These are phyloP conservation scores for Ceramica pisi DNA, from an alignment of 2,888 invertebrate genomes.

Conservation along the genomic window DNA sequence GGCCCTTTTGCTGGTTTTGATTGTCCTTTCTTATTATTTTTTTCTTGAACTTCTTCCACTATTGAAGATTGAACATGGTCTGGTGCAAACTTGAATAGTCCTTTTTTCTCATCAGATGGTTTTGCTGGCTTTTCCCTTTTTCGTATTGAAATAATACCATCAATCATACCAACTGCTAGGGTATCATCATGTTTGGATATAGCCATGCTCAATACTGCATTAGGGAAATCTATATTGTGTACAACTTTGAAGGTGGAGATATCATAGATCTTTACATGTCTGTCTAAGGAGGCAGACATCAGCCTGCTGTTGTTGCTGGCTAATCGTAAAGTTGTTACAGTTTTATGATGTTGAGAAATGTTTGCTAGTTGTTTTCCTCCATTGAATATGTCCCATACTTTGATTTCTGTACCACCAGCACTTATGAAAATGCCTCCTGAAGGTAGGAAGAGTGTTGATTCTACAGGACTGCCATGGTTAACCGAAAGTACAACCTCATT, in stretches of 20 bases:
- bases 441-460: constrained; percentile 96
- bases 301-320: constrained; percentile 95
- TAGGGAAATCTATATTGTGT: constrained; percentile 97
- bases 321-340: constrained; percentile 96
- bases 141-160: constrained; percentile 97
- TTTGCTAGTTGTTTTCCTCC: constrained; percentile 96
- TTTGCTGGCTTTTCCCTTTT: constrained; percentile 92
- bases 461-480: constrained; percentile 97
- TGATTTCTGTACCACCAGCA: constrained; percentile 97
- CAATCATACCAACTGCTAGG: constrained; percentile 97
- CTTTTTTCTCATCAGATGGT: constrained; percentile 79
- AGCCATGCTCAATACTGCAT: constrained; percentile 96
- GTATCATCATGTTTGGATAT: constrained; percentile 94
- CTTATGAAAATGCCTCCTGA: constrained; percentile 97
- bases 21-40: constrained; percentile 67
- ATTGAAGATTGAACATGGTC: constrained; percentile 81
- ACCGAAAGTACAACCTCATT: constrained; percentile 93
- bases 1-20: constrained; percentile 76
- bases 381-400: constrained; percentile 98
- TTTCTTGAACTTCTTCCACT: constrained; percentile 90
- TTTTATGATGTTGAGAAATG: constrained; percentile 98
- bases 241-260: constrained; percentile 96
- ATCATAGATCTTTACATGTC: constrained; percentile 98
- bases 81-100: constrained; percentile 89
- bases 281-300: constrained; percentile 97